These are phyloP conservation scores for Myoxocephalus aenaeus DNA, from an alignment of 2,797 vertebrate species.

Conservation along the genomic window DNA sequence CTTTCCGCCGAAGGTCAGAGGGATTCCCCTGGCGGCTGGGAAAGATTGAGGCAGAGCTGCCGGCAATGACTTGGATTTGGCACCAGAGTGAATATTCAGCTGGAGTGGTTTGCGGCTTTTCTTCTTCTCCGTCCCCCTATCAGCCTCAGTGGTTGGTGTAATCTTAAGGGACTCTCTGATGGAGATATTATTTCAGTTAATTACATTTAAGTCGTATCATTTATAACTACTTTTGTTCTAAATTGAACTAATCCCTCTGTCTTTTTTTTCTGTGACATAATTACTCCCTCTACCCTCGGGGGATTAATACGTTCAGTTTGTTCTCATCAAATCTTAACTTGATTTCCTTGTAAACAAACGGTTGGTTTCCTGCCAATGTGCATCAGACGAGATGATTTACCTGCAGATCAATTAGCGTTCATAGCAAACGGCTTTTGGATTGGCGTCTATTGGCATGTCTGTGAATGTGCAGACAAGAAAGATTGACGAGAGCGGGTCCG, in stretches of 20 bases:
- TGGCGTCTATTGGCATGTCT: neutral
- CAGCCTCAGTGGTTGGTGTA: neutral
- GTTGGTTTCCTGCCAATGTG: conserved; percentile 29
- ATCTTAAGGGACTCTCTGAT: neutral
- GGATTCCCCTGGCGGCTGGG: neutral
- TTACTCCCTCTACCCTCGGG: neutral
- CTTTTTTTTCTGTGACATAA: neutral
- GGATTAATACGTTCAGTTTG: conserved; percentile 16
- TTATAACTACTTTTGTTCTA: neutral
- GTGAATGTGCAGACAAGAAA: neutral
- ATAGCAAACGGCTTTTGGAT: conserved; percentile 18
- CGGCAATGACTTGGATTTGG: neutral
- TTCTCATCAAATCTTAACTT: conserved; percentile 17
- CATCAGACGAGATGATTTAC: conserved; percentile 25
- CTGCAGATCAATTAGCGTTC: conserved; percentile 32
- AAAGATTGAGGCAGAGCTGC: neutral
- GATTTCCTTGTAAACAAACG: conserved; percentile 25
- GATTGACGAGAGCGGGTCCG: neutral
- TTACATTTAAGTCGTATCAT: neutral
- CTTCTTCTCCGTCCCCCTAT: neutral
- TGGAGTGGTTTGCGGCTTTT: neutral
- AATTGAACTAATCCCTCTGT: neutral
- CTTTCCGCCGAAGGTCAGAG: conserved; percentile 29
- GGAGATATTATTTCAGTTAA: conserved; percentile 9
- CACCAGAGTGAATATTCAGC: neutral